These are phyloP conservation scores for Steinernema khuongi DNA, from an alignment of 1,140 invertebrate species.

Conservation along the genomic window DNA sequence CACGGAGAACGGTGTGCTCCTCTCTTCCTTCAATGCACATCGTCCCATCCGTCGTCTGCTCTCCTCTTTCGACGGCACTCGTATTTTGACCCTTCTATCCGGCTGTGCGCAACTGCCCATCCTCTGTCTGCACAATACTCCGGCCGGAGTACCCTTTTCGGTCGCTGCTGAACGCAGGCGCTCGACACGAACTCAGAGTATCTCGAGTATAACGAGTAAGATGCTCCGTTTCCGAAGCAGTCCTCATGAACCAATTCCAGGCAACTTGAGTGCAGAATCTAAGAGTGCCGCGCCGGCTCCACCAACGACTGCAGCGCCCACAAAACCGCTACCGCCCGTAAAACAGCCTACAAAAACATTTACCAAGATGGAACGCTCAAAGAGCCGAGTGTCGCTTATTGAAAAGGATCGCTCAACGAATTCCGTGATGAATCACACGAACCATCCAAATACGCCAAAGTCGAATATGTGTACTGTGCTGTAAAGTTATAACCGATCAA, in stretches of 20 bases:
- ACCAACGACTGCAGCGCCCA: background rate
- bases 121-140: conserved; percentile 43
- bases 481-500: background rate
- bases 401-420: conserved; percentile 2
- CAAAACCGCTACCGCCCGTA: background rate
- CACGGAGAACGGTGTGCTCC: conserved; percentile 32
- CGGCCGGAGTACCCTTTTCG: conserved; percentile 23
- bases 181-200: background rate
- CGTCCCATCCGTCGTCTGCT: conserved; percentile 31
- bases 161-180: background rate
- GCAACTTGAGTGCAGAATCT: background rate
- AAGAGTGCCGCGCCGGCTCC: background rate
- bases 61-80: conserved; percentile 33
- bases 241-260: background rate
- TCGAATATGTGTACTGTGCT: background rate
- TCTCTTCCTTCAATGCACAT: conserved; percentile 41
- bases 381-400: background rate
- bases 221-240: background rate
- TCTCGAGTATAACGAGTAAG: background rate
- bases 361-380: background rate
- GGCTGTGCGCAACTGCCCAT: conserved; percentile 39
- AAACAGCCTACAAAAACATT: background rate
- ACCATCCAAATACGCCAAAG: background rate
- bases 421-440: conserved; percentile 1
- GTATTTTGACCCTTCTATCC: conserved; percentile 16